Conservation (phyloP, 1,140 invertebrate species). For the Caenorhabditis remanei region DNA sequence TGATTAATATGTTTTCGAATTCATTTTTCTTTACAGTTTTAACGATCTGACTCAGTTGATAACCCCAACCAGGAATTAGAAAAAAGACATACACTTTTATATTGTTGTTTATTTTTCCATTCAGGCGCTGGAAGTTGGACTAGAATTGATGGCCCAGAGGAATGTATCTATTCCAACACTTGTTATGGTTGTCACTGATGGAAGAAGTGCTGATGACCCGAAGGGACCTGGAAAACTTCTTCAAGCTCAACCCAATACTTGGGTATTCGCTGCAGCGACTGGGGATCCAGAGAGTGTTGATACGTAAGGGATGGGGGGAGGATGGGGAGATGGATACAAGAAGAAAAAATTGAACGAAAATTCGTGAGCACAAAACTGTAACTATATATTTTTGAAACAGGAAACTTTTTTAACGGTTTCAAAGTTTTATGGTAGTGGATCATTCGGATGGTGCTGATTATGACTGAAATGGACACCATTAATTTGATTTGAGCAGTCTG, state of each 20-base stretch:
- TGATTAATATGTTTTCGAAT: slow-evolving; percentile 15
- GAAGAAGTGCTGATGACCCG: slow-evolving; percentile 71
- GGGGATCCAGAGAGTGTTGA: slow-evolving; percentile 74
- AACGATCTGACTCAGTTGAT: not conserved
- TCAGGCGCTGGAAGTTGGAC: slow-evolving; percentile 71
- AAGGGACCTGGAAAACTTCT: slow-evolving; percentile 70
- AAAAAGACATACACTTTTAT: not conserved
- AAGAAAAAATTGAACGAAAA: too few relatives aligned
- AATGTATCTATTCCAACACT: slow-evolving; percentile 70
- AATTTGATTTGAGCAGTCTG: too few relatives aligned
- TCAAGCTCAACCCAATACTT: slow-evolving; percentile 72
- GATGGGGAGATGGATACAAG: too few relatives aligned
- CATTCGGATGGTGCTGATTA: too few relatives aligned
- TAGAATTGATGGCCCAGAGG: slow-evolving; percentile 74
- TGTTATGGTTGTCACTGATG: slow-evolving; percentile 77
- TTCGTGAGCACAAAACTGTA: too few relatives aligned
- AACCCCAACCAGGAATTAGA: not conserved
- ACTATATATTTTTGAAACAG: too few relatives aligned
- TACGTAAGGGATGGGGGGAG: slow-evolving; percentile 66
- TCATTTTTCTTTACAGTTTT: not conserved
- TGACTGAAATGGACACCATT: too few relatives aligned
- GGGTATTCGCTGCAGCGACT: slow-evolving; percentile 75
- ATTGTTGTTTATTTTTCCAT: not conserved
- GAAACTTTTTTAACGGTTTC: too few relatives aligned
- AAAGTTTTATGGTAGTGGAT: too few relatives aligned